phyloP scores from a whole-genome alignment of 2,888 invertebrate genomes.

The Anorthoa munda region DNA sequence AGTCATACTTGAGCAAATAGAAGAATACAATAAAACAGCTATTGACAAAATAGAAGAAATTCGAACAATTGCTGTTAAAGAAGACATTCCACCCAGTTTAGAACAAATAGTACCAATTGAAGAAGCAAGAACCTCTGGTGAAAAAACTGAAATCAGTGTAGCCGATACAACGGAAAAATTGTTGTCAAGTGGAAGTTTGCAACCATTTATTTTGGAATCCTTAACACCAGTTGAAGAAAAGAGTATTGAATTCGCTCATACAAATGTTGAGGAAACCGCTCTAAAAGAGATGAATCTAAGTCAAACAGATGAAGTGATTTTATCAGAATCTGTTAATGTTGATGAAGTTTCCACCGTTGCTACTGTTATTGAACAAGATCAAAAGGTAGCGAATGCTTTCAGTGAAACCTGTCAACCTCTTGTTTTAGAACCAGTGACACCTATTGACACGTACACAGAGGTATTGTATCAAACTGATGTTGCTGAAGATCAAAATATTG shows the following conservation, averaged over 20 bases:
- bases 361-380: not conserved
- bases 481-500: not conserved
- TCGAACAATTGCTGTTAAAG: too few relatives aligned
- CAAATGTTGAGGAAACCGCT: not conserved
- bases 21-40: too few relatives aligned
- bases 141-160: not conserved
- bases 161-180: not conserved
- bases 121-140: not conserved
- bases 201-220: not conserved
- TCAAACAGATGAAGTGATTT: not conserved
- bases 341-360: not conserved
- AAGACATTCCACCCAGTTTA: slow-evolving; percentile 2
- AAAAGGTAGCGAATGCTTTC: not conserved
- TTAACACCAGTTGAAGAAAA: not conserved
- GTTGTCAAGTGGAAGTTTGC: not conserved
- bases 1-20: slow-evolving; percentile 14
- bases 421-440: not conserved
- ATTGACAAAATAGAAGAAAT: too few relatives aligned
- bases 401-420: slow-evolving; percentile 1
- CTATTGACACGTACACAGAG: not conserved
- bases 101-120: slow-evolving; percentile 8
- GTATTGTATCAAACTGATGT: not conserved
- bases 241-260: not conserved
- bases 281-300: not conserved
- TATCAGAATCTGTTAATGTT: slow-evolving; percentile 3